Conservation (phyloP, 2,888 invertebrate species). For the Eurytoma californica region DNA sequence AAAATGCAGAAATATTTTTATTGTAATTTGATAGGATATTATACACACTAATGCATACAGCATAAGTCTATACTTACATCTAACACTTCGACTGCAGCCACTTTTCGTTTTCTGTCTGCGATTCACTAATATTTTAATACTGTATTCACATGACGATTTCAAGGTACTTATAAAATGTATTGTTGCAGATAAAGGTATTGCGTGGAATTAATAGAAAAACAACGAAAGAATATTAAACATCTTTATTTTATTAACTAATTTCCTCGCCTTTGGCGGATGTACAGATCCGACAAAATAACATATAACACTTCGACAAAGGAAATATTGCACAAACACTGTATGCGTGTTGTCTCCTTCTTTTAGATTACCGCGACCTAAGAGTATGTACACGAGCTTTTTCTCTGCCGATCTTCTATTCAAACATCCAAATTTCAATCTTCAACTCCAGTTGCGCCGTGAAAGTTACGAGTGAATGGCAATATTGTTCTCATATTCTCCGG, state of each 20-base stretch:
- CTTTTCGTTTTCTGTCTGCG: too few relatives aligned
- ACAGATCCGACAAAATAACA: constrained; percentile 14
- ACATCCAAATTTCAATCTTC: neutral
- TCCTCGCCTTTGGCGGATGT: neutral
- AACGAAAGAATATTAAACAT: constrained; percentile 42
- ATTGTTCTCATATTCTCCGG: neutral
- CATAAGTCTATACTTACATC: too few relatives aligned
- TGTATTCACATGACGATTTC: too few relatives aligned
- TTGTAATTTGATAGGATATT: too few relatives aligned
- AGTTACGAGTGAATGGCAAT: neutral
- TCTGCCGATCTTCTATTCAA: neutral
- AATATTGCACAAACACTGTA: constrained; percentile 36
- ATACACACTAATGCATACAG: too few relatives aligned
- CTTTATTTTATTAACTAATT: constrained; percentile 40
- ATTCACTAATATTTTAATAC: too few relatives aligned
- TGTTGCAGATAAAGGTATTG: neutral
- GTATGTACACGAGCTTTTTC: neutral
- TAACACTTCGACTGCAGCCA: too few relatives aligned
- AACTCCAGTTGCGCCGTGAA: neutral
- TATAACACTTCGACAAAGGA: constrained; percentile 17
- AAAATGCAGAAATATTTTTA: too few relatives aligned
- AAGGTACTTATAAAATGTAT: too few relatives aligned
- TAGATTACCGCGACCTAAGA: neutral
- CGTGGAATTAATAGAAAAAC: neutral
- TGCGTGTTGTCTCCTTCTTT: neutral